phyloP scores from a whole-genome alignment of 2,113 vertebrate genomes.

The Rhinopomastus cyanomelas region DNA sequence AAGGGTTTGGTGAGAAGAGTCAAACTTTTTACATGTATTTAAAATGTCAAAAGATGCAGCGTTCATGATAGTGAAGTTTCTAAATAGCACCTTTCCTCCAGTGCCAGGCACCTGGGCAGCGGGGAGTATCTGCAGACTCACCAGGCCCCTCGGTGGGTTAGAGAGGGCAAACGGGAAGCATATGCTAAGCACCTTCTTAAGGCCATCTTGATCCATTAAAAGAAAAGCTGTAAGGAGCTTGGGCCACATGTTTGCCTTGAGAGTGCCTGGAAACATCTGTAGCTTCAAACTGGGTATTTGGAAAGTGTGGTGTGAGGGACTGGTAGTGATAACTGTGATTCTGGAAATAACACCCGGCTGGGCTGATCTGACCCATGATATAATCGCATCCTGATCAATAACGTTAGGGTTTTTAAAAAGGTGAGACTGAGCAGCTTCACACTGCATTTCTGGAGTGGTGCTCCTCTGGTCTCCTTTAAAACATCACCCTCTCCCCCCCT shows the following conservation, averaged over 20 bases:
- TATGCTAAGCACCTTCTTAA: not conserved
- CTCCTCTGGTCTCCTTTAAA: not conserved
- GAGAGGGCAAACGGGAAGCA: not conserved
- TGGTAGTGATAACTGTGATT: not conserved
- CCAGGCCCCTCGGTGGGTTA: not conserved
- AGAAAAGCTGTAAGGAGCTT: not conserved
- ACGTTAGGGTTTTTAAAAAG: not conserved
- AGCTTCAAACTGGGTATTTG: not conserved
- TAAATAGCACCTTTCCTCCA: not conserved
- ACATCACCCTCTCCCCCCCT: not conserved
- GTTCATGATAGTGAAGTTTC: not conserved
- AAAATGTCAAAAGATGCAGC: not conserved
- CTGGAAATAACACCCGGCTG: not conserved
- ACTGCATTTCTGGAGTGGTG: not conserved
- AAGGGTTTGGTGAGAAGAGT: not conserved
- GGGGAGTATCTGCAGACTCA: not conserved
- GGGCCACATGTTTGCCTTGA: not conserved
- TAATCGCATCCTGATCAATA: not conserved
- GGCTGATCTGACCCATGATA: not conserved
- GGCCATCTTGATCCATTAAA: not conserved
- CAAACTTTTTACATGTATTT: not conserved
- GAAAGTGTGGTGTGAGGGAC: not conserved
- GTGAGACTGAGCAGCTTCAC: not conserved
- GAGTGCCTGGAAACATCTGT: conserved; percentile 10
- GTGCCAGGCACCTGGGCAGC: not conserved